A percentile compares a stretch with the other conserved stretches of the same genome.
These are phyloP conservation scores for Papio anubis DNA, from an alignment of 2,113 vertebrate species.

Conservation along the genomic window DNA sequence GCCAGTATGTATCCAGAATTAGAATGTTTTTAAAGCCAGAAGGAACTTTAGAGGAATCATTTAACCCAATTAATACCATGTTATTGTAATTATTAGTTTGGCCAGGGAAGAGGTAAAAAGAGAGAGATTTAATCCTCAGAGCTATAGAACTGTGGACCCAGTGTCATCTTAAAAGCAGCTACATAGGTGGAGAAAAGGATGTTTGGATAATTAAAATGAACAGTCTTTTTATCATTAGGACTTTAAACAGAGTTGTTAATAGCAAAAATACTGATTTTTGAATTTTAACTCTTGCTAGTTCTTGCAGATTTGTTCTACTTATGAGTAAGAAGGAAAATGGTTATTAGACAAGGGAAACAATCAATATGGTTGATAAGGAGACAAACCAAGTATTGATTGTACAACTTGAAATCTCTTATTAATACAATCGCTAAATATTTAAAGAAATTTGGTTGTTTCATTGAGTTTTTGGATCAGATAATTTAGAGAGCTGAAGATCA, in stretches of 20 bases:
- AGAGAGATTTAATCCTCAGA: not conserved
- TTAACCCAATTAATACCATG: not conserved
- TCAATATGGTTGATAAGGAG: not conserved
- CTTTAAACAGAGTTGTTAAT: not conserved
- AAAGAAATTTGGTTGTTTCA: not conserved
- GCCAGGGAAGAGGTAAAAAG: not conserved
- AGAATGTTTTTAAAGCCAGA: not conserved
- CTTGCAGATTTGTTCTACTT: not conserved
- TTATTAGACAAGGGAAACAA: not conserved
- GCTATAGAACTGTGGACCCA: not conserved
- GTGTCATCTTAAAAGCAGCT: not conserved
- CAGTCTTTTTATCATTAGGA: not conserved
- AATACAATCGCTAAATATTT: accelerated
- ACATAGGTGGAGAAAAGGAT: not conserved
- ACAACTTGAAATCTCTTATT: not conserved
- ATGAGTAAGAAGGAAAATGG: not conserved
- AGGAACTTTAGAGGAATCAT: not conserved
- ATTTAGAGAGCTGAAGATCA: not conserved
- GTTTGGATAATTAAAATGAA: not conserved
- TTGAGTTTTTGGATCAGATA: not conserved
- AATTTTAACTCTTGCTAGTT: not conserved
- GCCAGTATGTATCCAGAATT: not conserved
- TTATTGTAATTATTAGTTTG: not conserved
- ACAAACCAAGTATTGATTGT: no score
- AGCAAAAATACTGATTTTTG: not conserved